A percentile compares a stretch with the other conserved stretches of the same genome.
Conservation (phyloP, 2,888 invertebrate species). For the Xestia c-nigrum region DNA sequence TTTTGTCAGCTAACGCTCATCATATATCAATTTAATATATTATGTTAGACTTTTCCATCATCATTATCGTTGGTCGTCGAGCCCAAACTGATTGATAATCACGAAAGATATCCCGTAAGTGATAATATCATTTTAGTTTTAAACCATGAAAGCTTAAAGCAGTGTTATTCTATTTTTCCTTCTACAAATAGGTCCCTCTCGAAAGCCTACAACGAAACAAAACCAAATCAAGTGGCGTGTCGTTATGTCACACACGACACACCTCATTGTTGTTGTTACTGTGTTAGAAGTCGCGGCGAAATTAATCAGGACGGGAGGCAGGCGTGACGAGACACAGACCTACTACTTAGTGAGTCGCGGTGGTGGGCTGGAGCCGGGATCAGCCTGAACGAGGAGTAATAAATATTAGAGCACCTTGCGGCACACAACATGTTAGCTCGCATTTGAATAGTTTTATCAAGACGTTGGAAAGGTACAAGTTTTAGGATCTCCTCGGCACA, state of each 20-base stretch:
- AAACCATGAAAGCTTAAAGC: too few species aligned
- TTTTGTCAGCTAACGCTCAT: background rate
- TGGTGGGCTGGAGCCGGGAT: slow-evolving; percentile 15
- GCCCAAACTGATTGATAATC: too few species aligned
- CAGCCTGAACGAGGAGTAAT: background rate
- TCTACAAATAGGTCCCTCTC: background rate
- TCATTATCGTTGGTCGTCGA: background rate
- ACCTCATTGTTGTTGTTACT: background rate
- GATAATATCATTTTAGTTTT: too few species aligned
- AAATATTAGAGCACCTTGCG: slow-evolving; percentile 22
- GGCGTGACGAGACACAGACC: background rate
- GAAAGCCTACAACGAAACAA: background rate
- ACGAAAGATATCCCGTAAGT: too few species aligned
- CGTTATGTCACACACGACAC: background rate
- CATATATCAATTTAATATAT: background rate
- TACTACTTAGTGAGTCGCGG: background rate
- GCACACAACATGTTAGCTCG: background rate
- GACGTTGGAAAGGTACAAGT: background rate
- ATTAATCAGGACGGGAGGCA: slow-evolving; percentile 8
- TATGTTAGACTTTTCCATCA: background rate
- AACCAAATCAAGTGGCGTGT: background rate
- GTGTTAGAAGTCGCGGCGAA: slow-evolving; percentile 10
- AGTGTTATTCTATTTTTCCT: background rate
- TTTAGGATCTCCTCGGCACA: background rate
- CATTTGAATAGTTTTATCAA: slow-evolving; percentile 24